These are phyloP conservation scores for Tragopan temminckii DNA, from an alignment of 2,797 vertebrate species.

Conservation along the genomic window DNA sequence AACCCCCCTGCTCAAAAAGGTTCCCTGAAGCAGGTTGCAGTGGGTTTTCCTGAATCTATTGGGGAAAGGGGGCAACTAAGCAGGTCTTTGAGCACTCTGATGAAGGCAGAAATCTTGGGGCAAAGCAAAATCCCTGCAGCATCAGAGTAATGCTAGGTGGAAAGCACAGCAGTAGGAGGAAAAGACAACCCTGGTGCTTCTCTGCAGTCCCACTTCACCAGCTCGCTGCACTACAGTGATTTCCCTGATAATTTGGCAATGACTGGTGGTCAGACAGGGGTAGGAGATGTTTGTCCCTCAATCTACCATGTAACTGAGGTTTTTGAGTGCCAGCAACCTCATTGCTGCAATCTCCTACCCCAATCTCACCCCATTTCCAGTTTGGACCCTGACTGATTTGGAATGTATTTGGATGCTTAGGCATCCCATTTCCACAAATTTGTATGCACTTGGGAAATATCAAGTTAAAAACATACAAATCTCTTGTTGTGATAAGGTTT, in stretches of 20 bases:
- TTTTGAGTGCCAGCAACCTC: neutral
- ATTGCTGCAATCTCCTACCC: neutral
- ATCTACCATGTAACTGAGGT: neutral
- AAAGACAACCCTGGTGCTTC: neutral
- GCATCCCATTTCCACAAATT: constrained; percentile 80
- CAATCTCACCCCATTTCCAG: constrained; percentile 72
- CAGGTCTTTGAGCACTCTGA: neutral
- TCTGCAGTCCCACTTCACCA: neutral
- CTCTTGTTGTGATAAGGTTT: constrained; percentile 85
- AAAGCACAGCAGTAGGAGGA: neutral
- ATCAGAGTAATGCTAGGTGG: neutral
- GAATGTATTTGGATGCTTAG: constrained; percentile 82
- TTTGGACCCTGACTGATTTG: constrained; percentile 81
- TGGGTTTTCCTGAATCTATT: too few species aligned
- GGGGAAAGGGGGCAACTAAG: neutral
- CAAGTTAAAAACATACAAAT: constrained; percentile 89
- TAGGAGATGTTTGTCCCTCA: neutral
- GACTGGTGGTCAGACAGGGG: neutral
- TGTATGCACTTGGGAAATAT: constrained; percentile 84
- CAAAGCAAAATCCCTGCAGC: neutral
- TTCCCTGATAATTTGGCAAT: neutral
- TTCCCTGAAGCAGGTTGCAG: too few species aligned
- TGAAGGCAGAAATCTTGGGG: neutral
- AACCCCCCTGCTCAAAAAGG: too few species aligned
- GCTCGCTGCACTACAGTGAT: neutral